A percentile compares a stretch with the other conserved stretches of the same genome.
phyloP scores from a whole-genome alignment of 92 coral and sea anemone genomes.

The Porites lobata region DNA sequence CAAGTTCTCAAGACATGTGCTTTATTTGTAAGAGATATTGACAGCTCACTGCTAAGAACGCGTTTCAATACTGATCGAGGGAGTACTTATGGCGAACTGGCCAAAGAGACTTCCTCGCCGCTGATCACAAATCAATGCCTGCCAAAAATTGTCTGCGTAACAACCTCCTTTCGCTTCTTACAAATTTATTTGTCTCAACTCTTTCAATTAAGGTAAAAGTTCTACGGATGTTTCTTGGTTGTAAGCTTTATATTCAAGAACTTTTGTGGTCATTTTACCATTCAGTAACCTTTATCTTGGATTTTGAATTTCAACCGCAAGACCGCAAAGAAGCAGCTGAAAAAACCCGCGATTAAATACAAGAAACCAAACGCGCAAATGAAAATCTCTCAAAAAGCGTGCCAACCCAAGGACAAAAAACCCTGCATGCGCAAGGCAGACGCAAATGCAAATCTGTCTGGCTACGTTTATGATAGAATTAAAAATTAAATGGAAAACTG shows the following conservation, averaged over 20 bases:
- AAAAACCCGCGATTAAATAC: conserved; percentile 25
- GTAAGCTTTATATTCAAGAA: conserved; percentile 3
- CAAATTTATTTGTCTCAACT: not conserved
- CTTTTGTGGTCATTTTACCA: conserved; percentile 29
- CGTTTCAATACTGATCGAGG: not conserved
- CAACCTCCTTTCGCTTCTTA: not conserved
- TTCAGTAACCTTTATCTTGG: conserved; percentile 34
- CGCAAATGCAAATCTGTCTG: conserved; percentile 6
- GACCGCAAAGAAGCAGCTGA: conserved; percentile 45
- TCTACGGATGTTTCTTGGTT: not conserved
- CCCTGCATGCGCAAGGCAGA: not conserved
- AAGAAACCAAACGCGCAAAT: conserved; percentile 28
- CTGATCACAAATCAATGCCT: not conserved
- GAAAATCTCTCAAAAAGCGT: conserved; percentile 5
- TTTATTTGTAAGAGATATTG: conserved; percentile 15
- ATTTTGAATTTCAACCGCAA: conserved; percentile 46
- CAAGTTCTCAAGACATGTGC: not conserved
- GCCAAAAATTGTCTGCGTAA: not conserved
- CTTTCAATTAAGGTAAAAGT: not conserved
- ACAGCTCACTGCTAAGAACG: not conserved
- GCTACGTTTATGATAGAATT: conserved; percentile 7
- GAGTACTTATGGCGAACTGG: not conserved
- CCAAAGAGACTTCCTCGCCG: not conserved
- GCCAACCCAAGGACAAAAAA: not conserved
- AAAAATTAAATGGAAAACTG: conserved; percentile 27